Base-by-base conservation (phyloP, 1,140 invertebrate genomes). In the Eriosoma lanigerum region DNA sequence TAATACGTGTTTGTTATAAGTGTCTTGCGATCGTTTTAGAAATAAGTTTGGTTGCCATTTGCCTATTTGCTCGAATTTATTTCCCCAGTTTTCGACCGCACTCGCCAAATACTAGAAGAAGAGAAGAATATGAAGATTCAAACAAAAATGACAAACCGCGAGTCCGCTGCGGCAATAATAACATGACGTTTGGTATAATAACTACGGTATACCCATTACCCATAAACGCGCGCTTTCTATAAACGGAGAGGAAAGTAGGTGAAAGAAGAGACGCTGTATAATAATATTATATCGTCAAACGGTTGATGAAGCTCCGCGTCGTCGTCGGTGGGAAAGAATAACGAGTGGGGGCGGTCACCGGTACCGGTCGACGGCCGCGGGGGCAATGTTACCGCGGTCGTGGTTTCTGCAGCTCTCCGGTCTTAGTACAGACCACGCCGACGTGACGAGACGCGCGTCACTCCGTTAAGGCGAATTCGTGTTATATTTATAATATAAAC, bases 211-310 rank as follows among this genome's bases (percentile, higher is more conserved):
- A 58, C 21, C 12, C 54, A 58, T 58, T 58, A 58, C 54, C n/a
- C 44, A 9, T 17, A 21, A 17, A 62, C 19, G 46, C 44, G 21
- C 68, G 12, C 46, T 48, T 48, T 48, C 46, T 48, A n/a, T n/a
- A 26, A 38, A 38, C 5, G 21, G 38, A 62, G 72, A 76, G 75
- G 75, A 78, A 78, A 78, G 75, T 78, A 78, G 75, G 75, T 78
- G 75, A 78, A 78, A 78, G 75, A 78, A 62, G 73, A 76, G 72
- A 38, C 52, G 72, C 19, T n/a, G 26, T 19, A 17, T 15, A n/a
- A 38, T 38, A 38, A 4, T 38, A 38, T 38, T 38, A 38, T 38
- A 38, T 38, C 32, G 32, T 38, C 32, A 8, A 38, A 3, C 32
- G 32, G 8, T 8, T 8, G 32, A 38, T 8, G 32, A 4, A 8